phyloP scores from a whole-genome alignment of 2,113 vertebrate genomes.

The Pangasianodon gigas region DNA sequence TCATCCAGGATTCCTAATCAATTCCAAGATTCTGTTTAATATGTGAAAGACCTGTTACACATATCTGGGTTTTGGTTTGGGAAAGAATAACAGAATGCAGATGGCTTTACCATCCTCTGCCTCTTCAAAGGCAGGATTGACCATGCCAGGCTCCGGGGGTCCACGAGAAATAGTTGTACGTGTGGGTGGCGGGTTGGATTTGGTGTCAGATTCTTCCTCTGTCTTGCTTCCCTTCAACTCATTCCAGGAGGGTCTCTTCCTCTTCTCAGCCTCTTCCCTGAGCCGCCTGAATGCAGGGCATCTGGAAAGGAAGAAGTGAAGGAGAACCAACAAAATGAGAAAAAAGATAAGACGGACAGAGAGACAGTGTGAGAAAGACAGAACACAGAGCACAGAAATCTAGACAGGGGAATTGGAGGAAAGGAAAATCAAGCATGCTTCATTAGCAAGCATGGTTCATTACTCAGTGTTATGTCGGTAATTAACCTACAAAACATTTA shows the following conservation, averaged over 20 bases:
- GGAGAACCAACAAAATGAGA: background rate
- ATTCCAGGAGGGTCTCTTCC: conserved; percentile 75
- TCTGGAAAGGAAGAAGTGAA: conserved; percentile 62
- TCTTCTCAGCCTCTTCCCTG: conserved; percentile 77
- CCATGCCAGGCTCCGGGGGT: conserved; percentile 80
- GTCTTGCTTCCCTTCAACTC: conserved; percentile 74
- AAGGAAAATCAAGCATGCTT: conserved; percentile 10
- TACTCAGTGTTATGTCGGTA: conserved; percentile 38
- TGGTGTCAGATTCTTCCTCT: conserved; percentile 71
- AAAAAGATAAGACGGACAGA: background rate
- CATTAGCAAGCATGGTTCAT: conserved; percentile 29
- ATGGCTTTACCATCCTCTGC: conserved; percentile 81
- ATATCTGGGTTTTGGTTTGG: background rate
- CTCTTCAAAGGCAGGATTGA: conserved; percentile 89
- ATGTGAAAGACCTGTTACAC: background rate
- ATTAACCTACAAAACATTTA: conserved; percentile 49
- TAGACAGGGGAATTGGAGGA: background rate
- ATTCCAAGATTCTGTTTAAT: background rate
- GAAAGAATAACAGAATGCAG: conserved; percentile 9
- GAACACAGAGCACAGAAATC: conserved; percentile 1
- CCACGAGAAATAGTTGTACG: conserved; percentile 58
- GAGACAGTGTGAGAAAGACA: background rate
- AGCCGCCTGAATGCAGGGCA: conserved; percentile 83
- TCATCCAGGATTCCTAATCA: conserved; percentile 1
- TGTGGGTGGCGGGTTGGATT: conserved; percentile 59